phyloP scores from a whole-genome alignment of 1,140 invertebrate species.

The Aphelinus certus region DNA sequence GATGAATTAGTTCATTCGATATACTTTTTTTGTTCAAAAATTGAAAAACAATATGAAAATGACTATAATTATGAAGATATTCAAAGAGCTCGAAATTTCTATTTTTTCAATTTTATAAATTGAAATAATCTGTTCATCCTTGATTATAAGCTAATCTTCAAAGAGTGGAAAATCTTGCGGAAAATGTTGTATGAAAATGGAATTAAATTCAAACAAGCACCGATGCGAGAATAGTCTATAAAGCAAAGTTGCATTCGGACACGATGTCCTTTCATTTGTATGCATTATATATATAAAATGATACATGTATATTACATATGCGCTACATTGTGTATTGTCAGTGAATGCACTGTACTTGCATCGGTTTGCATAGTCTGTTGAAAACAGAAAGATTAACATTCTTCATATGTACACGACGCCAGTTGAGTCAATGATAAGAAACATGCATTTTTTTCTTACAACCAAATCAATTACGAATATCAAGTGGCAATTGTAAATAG shows the following conservation, averaged over 20 bases:
- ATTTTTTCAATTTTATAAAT: too few species aligned
- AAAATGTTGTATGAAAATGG: constrained; percentile 24
- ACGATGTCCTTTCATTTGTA: constrained; percentile 39
- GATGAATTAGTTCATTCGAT: too few species aligned
- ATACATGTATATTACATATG: constrained; percentile 42
- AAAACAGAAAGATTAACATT: constrained; percentile 25
- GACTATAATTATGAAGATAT: too few species aligned
- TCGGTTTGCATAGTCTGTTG: constrained; percentile 36
- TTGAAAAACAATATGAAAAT: too few species aligned
- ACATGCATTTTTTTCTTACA: constrained; percentile 39
- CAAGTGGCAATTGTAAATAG: constrained; percentile 21
- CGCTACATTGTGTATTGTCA: constrained; percentile 36
- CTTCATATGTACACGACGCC: constrained; percentile 20
- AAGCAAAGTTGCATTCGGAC: constrained; percentile 43
- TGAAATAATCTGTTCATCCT: not conserved
- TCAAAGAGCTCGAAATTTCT: too few species aligned
- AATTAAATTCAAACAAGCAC: not conserved
- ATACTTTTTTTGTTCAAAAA: too few species aligned
- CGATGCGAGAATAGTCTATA: constrained; percentile 34
- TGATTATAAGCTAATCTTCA: constrained; percentile 15
- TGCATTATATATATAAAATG: constrained; percentile 40
- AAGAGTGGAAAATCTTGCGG: constrained; percentile 15
- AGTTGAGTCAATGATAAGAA: constrained; percentile 31
- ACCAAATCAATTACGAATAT: constrained; percentile 7
- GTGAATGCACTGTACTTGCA: constrained; percentile 37